Conservation (phyloP, 2,888 invertebrate species). For the Tipula helvola region DNA sequence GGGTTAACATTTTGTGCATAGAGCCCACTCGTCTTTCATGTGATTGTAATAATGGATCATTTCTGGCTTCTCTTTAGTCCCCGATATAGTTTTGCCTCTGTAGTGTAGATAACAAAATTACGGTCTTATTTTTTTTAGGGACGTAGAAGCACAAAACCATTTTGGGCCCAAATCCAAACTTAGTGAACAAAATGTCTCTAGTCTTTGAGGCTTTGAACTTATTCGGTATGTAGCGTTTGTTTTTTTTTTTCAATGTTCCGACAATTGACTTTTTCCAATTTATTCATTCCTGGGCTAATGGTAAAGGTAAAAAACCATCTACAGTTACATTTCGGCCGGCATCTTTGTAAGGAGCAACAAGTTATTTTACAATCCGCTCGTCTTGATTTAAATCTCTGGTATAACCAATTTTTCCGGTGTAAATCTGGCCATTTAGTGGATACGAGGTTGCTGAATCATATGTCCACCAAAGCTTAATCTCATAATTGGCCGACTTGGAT, state of each 20-base stretch:
- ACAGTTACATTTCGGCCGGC: not conserved
- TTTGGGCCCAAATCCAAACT: not conserved
- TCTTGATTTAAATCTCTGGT: slow-evolving; percentile 12
- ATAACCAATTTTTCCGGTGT: too few species aligned
- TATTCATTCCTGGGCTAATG: not conserved
- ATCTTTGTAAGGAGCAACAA: not conserved
- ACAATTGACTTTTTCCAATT: too few species aligned
- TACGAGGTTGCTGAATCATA: slow-evolving; percentile 20
- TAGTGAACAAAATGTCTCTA: too few species aligned
- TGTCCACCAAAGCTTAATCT: slow-evolving; percentile 22
- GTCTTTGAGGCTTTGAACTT: too few species aligned
- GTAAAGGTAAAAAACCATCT: not conserved
- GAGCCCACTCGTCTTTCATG: too few species aligned
- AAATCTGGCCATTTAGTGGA: slow-evolving; percentile 14
- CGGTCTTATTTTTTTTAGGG: not conserved
- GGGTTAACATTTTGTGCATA: not conserved
- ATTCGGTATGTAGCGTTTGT: too few species aligned
- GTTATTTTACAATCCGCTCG: slow-evolving; percentile 22
- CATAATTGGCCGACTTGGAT: slow-evolving; percentile 21
- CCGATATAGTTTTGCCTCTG: not conserved
- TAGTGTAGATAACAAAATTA: not conserved
- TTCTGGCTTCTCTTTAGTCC: not conserved
- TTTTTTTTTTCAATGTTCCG: too few species aligned
- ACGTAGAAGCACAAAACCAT: not conserved
- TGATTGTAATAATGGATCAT: too few species aligned